phyloP scores from a whole-genome alignment of 2,888 invertebrate genomes.

The Tryphoninae sp. region DNA sequence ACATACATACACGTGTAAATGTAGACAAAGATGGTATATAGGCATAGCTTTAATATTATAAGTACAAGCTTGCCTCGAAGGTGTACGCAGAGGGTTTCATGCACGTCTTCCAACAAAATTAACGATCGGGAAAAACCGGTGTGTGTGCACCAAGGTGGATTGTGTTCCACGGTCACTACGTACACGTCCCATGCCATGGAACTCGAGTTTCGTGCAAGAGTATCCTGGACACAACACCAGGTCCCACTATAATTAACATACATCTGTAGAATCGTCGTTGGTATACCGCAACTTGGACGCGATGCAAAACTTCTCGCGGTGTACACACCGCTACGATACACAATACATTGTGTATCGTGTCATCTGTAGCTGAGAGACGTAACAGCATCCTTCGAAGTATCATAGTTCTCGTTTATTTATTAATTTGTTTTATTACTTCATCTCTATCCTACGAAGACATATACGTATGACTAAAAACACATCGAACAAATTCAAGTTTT shows the following conservation, averaged over 20 bases:
- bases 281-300: constrained; percentile 37
- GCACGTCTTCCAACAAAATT: constrained; percentile 57
- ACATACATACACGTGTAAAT: constrained; percentile 4
- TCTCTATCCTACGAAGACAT: background rate
- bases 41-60: constrained; percentile 49
- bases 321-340: background rate
- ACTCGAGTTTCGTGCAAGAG: constrained; percentile 46
- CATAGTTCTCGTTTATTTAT: constrained; percentile 6
- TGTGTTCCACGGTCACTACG: constrained; percentile 49
- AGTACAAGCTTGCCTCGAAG: constrained; percentile 48
- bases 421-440: constrained; percentile 12
- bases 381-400: constrained; percentile 34
- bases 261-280: constrained; percentile 51
- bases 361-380: constrained; percentile 2
- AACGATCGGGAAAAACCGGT: constrained; percentile 57
- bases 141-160: constrained; percentile 40
- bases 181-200: constrained; percentile 14
- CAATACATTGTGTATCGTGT: constrained; percentile 41
- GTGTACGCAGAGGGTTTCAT: constrained; percentile 39
- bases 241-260: constrained; percentile 62
- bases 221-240: constrained; percentile 45
- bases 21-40: constrained; percentile 22
- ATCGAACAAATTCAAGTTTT: too few relatives aligned
- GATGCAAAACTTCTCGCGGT: constrained; percentile 33
- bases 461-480: background rate